Evolutionary conservation across 2,888 invertebrate genomes (phyloP).

Genomic region (Eutolmus rufibarbis): DNA sequence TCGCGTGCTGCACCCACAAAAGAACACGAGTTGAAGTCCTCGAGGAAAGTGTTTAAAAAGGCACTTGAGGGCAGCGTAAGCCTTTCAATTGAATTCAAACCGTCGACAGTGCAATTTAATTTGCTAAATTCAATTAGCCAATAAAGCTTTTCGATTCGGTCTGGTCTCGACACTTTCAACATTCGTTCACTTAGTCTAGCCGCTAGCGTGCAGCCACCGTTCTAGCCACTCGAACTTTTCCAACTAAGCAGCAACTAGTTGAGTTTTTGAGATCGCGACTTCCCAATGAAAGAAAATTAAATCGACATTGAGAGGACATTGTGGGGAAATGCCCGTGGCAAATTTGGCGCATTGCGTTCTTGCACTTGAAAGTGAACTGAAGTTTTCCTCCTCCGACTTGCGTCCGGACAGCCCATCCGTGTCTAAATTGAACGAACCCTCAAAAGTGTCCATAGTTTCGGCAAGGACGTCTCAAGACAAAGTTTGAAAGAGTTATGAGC

Average conservation of each 20-base stretch:
- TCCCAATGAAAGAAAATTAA: conserved; percentile 15
- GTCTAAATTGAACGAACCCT: too few species aligned
- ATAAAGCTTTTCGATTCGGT: not conserved
- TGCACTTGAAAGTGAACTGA: not conserved
- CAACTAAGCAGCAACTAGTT: not conserved
- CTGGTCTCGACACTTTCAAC: not conserved
- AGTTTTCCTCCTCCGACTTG: not conserved
- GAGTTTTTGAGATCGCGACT: not conserved
- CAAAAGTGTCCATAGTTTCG: not conserved
- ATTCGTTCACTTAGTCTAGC: not conserved
- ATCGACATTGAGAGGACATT: not conserved
- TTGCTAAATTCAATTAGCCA: conserved; percentile 17
- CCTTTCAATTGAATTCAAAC: not conserved
- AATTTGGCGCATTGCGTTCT: not conserved
- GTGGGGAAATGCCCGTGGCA: not conserved
- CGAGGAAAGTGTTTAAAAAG: not conserved
- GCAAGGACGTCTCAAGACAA: not conserved
- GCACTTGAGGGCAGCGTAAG: not conserved
- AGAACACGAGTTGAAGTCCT: not conserved
- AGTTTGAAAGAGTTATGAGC: not conserved
- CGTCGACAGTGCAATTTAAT: not conserved
- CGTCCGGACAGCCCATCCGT: not conserved
- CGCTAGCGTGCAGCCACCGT: not conserved
- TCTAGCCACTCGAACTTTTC: not conserved
- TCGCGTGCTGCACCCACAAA: not conserved